A percentile compares a stretch with the other conserved stretches of the same genome.
These are phyloP conservation scores for Clepsis dumicolana DNA, from an alignment of 2,888 invertebrate species.

Conservation along the genomic window DNA sequence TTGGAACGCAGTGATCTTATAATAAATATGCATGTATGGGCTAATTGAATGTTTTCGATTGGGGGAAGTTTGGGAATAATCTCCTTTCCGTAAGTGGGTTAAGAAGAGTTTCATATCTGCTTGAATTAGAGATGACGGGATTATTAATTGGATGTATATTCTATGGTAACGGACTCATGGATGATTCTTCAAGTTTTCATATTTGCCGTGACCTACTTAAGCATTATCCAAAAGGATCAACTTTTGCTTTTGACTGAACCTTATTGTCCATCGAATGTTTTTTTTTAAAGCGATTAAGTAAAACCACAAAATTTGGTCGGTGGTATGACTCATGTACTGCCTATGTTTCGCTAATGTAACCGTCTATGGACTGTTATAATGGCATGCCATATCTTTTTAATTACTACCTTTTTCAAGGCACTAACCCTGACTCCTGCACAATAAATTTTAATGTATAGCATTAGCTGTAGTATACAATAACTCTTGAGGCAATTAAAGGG, in stretches of 20 bases:
- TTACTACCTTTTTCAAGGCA: too few relatives aligned
- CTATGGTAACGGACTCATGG: neutral
- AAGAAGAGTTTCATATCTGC: slow-evolving; percentile 27
- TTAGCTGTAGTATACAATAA: too few relatives aligned
- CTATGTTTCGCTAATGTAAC: too few relatives aligned
- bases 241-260: neutral
- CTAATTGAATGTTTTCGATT: slow-evolving; percentile 50
- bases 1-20: slow-evolving; percentile 26
- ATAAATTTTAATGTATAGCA: too few relatives aligned
- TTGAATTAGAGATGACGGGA: slow-evolving; percentile 22
- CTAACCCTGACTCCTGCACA: too few relatives aligned
- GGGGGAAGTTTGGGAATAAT: slow-evolving; percentile 44
- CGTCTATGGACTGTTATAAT: too few relatives aligned
- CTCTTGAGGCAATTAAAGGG: too few relatives aligned
- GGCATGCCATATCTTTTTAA: too few relatives aligned
- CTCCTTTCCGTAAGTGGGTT: slow-evolving; percentile 38
- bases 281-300: too few relatives aligned
- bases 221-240: neutral
- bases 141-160: slow-evolving; percentile 23
- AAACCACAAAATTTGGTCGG: too few relatives aligned
- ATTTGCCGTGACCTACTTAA: neutral
- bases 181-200: neutral
- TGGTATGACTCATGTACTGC: too few relatives aligned
- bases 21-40: slow-evolving; percentile 49
- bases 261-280: too few relatives aligned